A percentile compares a stretch with the other conserved stretches of the same genome.
Conservation (phyloP, 2,113 vertebrate genomes). For the Vanacampus margaritifer region DNA sequence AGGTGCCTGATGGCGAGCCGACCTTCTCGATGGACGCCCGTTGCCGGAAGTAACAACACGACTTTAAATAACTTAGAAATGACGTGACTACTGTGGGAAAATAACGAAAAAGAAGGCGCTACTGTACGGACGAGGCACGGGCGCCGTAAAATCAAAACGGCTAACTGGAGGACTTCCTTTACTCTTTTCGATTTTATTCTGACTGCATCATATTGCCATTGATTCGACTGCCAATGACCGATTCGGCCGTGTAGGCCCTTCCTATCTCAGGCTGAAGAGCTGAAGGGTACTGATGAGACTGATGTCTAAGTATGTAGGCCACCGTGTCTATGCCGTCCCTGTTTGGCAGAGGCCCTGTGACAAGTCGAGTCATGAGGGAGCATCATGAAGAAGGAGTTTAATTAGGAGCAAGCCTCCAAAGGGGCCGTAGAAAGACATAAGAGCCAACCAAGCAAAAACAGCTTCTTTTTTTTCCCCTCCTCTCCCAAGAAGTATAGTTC, state of each 20-base stretch:
- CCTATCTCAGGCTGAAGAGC: conserved; percentile 42
- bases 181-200: too few relatives aligned
- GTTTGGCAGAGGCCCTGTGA: conserved; percentile 68
- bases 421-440: conserved; percentile 62
- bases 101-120: too few relatives aligned
- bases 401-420: conserved; percentile 78
- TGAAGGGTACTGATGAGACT: conserved; percentile 70
- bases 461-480: conserved; percentile 51
- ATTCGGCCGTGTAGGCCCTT: conserved; percentile 32
- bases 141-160: too few relatives aligned
- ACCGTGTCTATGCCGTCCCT: conserved; percentile 68
- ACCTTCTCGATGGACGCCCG: too few relatives aligned
- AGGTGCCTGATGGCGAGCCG: too few relatives aligned
- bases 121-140: too few relatives aligned
- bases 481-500: conserved; percentile 21
- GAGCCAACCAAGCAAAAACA: conserved; percentile 54
- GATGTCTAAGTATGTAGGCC: conserved; percentile 76
- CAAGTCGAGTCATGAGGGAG: conserved; percentile 73
- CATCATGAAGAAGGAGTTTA: conserved; percentile 75
- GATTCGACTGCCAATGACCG: not conserved
- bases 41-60: too few relatives aligned
- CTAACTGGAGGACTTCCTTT: too few relatives aligned
- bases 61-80: too few relatives aligned
- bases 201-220: not conserved
- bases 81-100: too few relatives aligned